A percentile compares a stretch with the other conserved stretches of the same genome.
Evolutionary conservation across 1,140 invertebrate genomes (phyloP).

Genomic region (Panagrolaimus sp.): DNA sequence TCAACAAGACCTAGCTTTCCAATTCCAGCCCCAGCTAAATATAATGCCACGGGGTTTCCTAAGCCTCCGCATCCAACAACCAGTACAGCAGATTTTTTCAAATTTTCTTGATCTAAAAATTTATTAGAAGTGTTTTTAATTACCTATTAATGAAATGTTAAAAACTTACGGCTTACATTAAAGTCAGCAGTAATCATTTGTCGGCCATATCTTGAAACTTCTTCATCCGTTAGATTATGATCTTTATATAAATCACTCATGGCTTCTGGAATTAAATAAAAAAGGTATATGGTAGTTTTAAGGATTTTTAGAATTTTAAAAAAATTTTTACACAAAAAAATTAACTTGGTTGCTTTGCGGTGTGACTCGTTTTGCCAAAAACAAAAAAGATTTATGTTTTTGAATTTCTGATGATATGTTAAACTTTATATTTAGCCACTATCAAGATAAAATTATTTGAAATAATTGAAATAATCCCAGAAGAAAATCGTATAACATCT

Average conservation of each 20-base stretch:
- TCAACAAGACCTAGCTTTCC: conserved; percentile 82
- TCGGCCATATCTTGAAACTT: background rate
- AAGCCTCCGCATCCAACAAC: conserved; percentile 90
- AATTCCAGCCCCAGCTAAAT: conserved; percentile 80
- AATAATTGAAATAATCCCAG: background rate
- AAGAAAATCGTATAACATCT: background rate
- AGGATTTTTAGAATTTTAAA: too few relatives aligned
- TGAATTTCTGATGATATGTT: too few relatives aligned
- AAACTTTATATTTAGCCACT: background rate
- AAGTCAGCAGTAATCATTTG: conserved; percentile 10
- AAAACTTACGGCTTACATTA: background rate
- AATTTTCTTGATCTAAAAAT: conserved; percentile 69
- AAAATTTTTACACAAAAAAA: too few relatives aligned
- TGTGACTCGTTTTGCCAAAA: too few relatives aligned
- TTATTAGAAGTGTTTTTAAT: too few relatives aligned
- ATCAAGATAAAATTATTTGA: too few relatives aligned
- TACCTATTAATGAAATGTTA: background rate
- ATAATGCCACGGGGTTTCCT: conserved; percentile 83
- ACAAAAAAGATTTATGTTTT: too few relatives aligned
- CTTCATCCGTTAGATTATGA: background rate
- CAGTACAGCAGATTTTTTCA: conserved; percentile 72
- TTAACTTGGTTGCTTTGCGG: too few relatives aligned
- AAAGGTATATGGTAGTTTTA: too few relatives aligned
- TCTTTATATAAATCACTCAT: conserved; percentile 24
- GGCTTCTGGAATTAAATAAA: too few relatives aligned